Base-by-base conservation (phyloP, 1,140 invertebrate genomes). In the Drosophila insularis region DNA sequence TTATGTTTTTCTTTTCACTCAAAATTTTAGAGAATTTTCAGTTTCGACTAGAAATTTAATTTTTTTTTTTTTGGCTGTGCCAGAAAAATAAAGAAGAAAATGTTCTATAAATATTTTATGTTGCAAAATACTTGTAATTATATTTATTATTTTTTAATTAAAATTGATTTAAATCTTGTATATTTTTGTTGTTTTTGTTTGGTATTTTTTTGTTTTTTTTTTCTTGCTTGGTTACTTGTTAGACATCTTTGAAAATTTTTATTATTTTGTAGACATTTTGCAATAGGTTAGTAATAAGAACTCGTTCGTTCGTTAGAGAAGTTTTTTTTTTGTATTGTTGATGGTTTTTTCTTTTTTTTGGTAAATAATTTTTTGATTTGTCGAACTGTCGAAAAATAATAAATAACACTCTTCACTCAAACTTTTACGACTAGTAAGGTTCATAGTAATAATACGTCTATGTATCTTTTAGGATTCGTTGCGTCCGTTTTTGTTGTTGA, bases 121-220 rank as follows among this genome's bases (percentile, higher is more conserved):
- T 89, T 87, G 84, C 84, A 89, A 87, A 87, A 89, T 89, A 87
- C 76, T 89, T 89, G 84, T 80, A 84, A 87, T 89, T 89, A 69
- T 77, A 81, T 84, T 85, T 81, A 80, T 78, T 77, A 65, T 84
- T 74, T 84, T 84, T 78, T 69, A 73, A 81, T 77, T 82, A 53
- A 77, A 78, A 69, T 89, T 74, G 71, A 53, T 66, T 82, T 81
- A 32, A 13, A 62, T 65, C 53, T 60, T 70, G 60, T 63, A 43
- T 67, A 46, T 63, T 66, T 62, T 62, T 73, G 67, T 64, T 46
- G 62, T 68, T 40, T 59, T 64, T 35, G 56, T 72, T 61, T 37
- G 35, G 35, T 37, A 11, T 37, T 37, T 37, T 37, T 37, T 59
- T n/a, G 13, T 27, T 65, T 74, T 75, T 66, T 46, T 61, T 62